Evolutionary conservation across 1,140 invertebrate genomes (phyloP).

Genomic region (Caligus rogercresseyi): DNA sequence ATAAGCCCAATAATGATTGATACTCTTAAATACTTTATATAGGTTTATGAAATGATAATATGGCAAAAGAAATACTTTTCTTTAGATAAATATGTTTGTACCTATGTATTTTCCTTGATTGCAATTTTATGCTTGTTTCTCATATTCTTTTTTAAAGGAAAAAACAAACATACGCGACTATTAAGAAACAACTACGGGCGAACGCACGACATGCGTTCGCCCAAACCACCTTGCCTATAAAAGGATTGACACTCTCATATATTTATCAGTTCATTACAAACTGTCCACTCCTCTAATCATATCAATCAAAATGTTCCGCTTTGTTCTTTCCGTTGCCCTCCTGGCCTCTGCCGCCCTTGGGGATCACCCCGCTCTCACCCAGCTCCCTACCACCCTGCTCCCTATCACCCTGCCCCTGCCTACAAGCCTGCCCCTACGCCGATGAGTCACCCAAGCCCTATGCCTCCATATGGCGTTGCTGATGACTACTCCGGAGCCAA

Average conservation of each 20-base stretch:
- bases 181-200: no score
- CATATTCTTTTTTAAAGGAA: no score
- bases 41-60: no score
- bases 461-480: slow-evolving; percentile 20
- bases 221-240: neutral
- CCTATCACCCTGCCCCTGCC: slow-evolving; percentile 6
- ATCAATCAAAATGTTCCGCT: neutral
- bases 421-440: neutral
- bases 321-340: neutral
- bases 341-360: neutral
- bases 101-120: no score
- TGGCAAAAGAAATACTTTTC: no score
- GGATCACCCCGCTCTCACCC: neutral
- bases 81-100: no score
- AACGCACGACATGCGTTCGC: neutral
- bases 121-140: no score
- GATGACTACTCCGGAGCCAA: slow-evolving; percentile 22
- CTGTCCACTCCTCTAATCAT: neutral
- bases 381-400: neutral
- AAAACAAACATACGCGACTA: no score
- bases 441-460: slow-evolving; percentile 1
- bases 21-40: no score
- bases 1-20: no score
- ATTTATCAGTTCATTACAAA: neutral
- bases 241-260: neutral